phyloP scores from a whole-genome alignment of 2,113 vertebrate species.

The Ictalurus punctatus region DNA sequence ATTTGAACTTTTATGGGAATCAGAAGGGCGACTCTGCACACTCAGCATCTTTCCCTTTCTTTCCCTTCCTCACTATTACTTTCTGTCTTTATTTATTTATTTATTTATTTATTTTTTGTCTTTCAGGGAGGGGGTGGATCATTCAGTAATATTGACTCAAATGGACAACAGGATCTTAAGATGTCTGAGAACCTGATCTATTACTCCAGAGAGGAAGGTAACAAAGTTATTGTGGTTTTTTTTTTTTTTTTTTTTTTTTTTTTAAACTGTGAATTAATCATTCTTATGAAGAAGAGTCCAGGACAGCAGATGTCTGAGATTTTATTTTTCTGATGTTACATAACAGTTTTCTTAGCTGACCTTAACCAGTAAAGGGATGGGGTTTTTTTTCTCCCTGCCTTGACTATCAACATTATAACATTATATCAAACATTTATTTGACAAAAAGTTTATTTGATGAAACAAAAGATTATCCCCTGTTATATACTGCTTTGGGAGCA shows the following conservation, averaged over 20 bases:
- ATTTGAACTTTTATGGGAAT: conserved; percentile 30
- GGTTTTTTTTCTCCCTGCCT: background rate
- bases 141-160: conserved; percentile 54
- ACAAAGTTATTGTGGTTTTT: conserved; percentile 50
- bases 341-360: background rate
- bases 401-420: background rate
- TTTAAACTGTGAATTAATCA: background rate
- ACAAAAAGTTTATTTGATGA: background rate
- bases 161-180: conserved; percentile 74
- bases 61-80: conserved; percentile 30
- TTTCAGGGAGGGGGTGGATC: conserved; percentile 65
- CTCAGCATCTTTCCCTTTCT: conserved; percentile 15
- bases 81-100: background rate
- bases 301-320: background rate
- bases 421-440: background rate
- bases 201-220: conserved; percentile 89
- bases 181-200: conserved; percentile 97
- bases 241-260: background rate
- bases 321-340: background rate
- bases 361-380: background rate
- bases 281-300: background rate
- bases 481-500: background rate
- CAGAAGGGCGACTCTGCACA: conserved; percentile 5
- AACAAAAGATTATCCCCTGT: background rate
- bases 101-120: background rate